Conservation (phyloP, 2,113 vertebrate genomes). For the Poeciliopsis turrubarensis region DNA sequence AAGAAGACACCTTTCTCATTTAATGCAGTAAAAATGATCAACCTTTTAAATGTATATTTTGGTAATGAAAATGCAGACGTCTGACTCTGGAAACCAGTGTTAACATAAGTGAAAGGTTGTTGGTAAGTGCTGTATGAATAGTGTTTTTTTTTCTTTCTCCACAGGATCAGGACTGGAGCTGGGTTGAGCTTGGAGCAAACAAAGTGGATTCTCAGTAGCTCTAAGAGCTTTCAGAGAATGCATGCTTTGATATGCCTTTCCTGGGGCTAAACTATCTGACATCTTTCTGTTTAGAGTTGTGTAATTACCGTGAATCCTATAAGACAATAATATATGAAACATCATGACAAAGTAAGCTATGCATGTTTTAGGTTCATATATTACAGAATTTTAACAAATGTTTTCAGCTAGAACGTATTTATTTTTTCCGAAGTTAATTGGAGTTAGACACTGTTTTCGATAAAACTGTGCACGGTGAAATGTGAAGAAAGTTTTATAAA, state of each 20-base stretch:
- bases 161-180: constrained; percentile 93
- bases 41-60: neutral
- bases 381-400: constrained; percentile 18
- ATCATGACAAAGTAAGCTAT: constrained; percentile 22
- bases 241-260: constrained; percentile 30
- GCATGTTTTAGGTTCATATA: constrained; percentile 32
- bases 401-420: constrained; percentile 48
- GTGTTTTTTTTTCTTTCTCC: constrained; percentile 19
- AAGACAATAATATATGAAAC: constrained; percentile 18
- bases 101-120: neutral
- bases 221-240: constrained; percentile 35
- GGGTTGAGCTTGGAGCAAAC: constrained; percentile 81
- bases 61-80: neutral
- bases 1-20: neutral
- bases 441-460: constrained; percentile 37
- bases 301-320: constrained; percentile 22
- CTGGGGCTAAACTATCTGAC: constrained; percentile 28
- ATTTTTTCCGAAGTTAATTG: constrained; percentile 39
- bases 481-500: constrained; percentile 30
- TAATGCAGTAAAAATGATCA: neutral
- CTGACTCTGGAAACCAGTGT: neutral
- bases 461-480: constrained; percentile 26
- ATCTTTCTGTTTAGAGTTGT: constrained; percentile 33
- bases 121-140: neutral
- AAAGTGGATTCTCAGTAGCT: constrained; percentile 47